Evolutionary conservation across 2,888 invertebrate genomes (phyloP), one percentile per base, ranked within the genome.

Genomic region (Orchestes rusci): DNA sequence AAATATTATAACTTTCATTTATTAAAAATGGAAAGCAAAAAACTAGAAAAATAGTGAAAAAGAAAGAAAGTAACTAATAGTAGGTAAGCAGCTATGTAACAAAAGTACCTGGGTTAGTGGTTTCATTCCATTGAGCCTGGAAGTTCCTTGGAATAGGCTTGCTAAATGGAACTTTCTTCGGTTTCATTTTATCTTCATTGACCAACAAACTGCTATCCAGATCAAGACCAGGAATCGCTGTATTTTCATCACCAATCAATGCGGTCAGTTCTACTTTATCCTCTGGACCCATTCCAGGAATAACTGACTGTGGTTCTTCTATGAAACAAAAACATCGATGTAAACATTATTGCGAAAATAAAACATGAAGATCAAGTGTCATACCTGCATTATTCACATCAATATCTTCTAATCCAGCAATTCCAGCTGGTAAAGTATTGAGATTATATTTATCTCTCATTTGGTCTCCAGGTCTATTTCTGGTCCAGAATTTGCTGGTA

Each of bases 211-310:
- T 73, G 35, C 45, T 44, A 62, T 89, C 87, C 59, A 91, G 76
- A 69, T 92, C 92, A 43, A 93, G 71, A 30, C 92, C 92, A 36
- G 93, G 93, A 67, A 93, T 93, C 42, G 80, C 73, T 29, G 63
- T 77, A 61, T 85, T 84, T 59, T 85, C 77, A 66, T 91, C 91
- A 33, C 88, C 71, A 27, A 88, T 88, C 39, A 90, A 84, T 39
- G 80, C 73, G 38, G 79, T 78, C 63, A 80, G 76, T 61, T 88
- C 86, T 1, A 93, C 84, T 65, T 87, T 87, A 63, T 94, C 93
- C 68, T 96, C 95, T 16, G 95, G 88, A n/a, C 96, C 97, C 94
- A 97, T 95, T 39, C 96, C 97, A 51, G 94, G 95, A 63, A 94
- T 89, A 16, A 82, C 72, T 2, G 86, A 78, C n/a, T 47, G 35